Evolutionary conservation across 2,888 invertebrate species (phyloP).

Genomic region (Orthonevra nobilis): DNA sequence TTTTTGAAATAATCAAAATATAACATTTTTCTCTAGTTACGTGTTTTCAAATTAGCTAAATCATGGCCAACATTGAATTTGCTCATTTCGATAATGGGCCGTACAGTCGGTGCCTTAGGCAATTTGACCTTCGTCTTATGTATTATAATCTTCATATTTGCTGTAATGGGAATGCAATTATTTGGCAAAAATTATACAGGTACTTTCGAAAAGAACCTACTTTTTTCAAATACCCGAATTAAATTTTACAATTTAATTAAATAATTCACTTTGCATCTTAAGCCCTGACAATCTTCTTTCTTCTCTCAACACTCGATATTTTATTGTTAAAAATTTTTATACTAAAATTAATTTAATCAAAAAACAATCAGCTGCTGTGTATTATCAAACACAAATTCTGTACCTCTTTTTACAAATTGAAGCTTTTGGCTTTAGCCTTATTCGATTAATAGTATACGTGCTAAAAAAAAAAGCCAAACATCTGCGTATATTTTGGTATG

Average conservation of each 20-base stretch:
- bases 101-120: constrained; percentile 98
- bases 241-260: constrained; percentile 12
- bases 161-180: constrained; percentile 99
- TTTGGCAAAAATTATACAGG: constrained; percentile 97
- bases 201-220: constrained; percentile 80
- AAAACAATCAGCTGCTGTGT: constrained; percentile 18
- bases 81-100: constrained; percentile 98
- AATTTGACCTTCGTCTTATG: constrained; percentile 98
- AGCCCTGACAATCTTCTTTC: constrained; percentile 21
- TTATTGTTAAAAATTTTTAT: constrained; percentile 11
- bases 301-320: constrained; percentile 12
- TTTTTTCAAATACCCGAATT: too few relatives aligned
- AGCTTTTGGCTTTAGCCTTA: constrained; percentile 24
- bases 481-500: constrained; percentile 29
- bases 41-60: constrained; percentile 99
- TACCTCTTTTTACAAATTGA: neutral
- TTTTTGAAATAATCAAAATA: neutral
- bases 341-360: neutral
- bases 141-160: constrained; percentile 99
- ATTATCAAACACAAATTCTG: neutral
- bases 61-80: constrained; percentile 99
- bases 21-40: constrained; percentile 84
- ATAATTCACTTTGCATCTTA: constrained; percentile 48
- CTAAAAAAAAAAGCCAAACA: neutral
- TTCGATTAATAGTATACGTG: too few relatives aligned